A percentile compares a stretch with the other conserved stretches of the same genome.
Conservation (phyloP, 2,797 vertebrate genomes). For the Syngnathus rostellatus region DNA sequence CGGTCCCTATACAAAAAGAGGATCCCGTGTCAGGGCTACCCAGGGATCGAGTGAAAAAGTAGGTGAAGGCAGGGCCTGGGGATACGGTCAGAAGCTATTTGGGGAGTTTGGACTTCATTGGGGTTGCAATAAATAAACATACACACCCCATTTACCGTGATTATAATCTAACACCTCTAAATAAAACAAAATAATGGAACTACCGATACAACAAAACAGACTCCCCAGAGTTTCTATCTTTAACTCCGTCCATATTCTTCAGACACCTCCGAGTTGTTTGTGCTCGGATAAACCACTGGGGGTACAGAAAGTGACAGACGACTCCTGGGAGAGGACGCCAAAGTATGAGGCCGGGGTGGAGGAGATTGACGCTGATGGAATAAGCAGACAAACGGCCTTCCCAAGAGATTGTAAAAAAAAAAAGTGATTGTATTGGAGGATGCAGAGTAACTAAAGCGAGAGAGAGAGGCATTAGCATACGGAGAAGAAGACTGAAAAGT, state of each 20-base stretch:
- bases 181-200: conserved; percentile 15
- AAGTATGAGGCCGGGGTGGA: conserved; percentile 25
- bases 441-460: conserved; percentile 45
- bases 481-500: conserved; percentile 27
- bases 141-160: neutral
- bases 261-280: conserved; percentile 44
- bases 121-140: neutral
- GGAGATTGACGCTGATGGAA: conserved; percentile 35
- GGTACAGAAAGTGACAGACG: conserved; percentile 54
- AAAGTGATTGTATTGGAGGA: conserved; percentile 44
- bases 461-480: conserved; percentile 47
- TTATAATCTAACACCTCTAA: neutral
- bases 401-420: conserved; percentile 41
- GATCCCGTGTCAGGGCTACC: conserved; percentile 37
- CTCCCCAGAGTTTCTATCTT: conserved; percentile 30
- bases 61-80: conserved; percentile 28
- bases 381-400: conserved; percentile 55
- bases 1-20: conserved; percentile 50
- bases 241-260: conserved; percentile 37
- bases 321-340: conserved; percentile 47
- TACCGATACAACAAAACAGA: conserved; percentile 23
- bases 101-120: conserved; percentile 36
- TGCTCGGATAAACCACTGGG: conserved; percentile 43
- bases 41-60: conserved; percentile 27
- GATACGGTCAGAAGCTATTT: conserved; percentile 16